Conservation (phyloP, 2,888 invertebrate species). For the Argyresthia albistria region DNA sequence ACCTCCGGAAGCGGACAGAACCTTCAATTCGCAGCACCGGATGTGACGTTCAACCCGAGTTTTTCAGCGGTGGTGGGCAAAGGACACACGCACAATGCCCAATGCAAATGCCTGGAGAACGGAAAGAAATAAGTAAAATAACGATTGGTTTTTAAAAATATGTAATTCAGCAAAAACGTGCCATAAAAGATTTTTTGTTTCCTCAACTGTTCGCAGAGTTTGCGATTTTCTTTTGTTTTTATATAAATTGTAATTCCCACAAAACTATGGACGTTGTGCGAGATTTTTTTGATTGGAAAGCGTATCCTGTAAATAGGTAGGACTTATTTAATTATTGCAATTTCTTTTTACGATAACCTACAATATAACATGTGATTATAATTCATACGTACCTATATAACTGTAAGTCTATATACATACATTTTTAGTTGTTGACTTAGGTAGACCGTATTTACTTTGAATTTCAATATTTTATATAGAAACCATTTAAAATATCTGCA, state of each 20-base stretch:
- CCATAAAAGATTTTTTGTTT: slow-evolving; percentile 8
- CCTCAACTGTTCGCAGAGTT: background rate
- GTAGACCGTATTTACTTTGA: too few species aligned
- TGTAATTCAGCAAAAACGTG: slow-evolving; percentile 4
- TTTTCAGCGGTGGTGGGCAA: slow-evolving; percentile 37
- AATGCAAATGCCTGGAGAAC: slow-evolving; percentile 51
- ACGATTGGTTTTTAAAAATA: slow-evolving; percentile 2
- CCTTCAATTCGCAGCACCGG: slow-evolving; percentile 51
- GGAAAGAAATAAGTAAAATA: slow-evolving; percentile 32
- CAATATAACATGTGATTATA: too few species aligned
- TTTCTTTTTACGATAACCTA: too few species aligned
- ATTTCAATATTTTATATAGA: too few species aligned
- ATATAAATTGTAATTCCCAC: slow-evolving; percentile 18
- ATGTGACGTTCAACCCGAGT: slow-evolving; percentile 39
- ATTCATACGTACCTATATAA: too few species aligned
- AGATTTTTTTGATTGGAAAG: slow-evolving; percentile 7
- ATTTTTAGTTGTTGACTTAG: too few species aligned
- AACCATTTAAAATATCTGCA: too few species aligned
- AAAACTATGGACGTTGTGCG: slow-evolving; percentile 1
- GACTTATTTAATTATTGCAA: slow-evolving; percentile 8
- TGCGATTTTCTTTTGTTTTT: background rate
- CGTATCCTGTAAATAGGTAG: slow-evolving; percentile 38
- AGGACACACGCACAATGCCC: slow-evolving; percentile 39
- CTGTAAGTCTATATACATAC: too few species aligned
- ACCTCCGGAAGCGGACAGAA: slow-evolving; percentile 53